phyloP scores from a whole-genome alignment of 2,113 vertebrate genomes.

The Semnornis frantzii region DNA sequence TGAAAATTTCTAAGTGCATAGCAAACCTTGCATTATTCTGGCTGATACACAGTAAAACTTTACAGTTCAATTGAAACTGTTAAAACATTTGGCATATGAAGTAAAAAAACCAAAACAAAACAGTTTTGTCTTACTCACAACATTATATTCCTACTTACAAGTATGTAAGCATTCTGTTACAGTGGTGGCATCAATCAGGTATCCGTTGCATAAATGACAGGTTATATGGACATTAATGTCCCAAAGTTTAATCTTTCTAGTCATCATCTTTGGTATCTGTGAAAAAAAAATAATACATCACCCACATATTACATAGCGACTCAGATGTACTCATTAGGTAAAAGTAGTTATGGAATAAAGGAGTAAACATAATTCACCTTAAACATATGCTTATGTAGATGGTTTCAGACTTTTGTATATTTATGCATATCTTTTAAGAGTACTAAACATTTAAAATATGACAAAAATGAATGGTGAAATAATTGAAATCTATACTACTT shows the following conservation, averaged over 20 bases:
- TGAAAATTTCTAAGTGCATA: neutral
- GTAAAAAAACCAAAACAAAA: neutral
- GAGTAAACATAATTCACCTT: neutral
- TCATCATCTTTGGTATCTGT: constrained; percentile 98
- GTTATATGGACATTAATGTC: constrained; percentile 99
- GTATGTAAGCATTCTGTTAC: constrained; percentile 99
- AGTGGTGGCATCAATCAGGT: constrained; percentile 98
- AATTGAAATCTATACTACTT: neutral
- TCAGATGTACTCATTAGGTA: neutral
- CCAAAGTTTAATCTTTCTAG: constrained; percentile 98
- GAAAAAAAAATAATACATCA: neutral
- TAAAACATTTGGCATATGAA: neutral
- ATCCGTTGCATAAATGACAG: constrained; percentile 96
- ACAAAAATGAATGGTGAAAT: neutral
- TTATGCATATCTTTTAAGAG: neutral
- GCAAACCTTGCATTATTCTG: neutral
- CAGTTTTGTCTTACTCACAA: neutral
- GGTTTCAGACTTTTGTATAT: neutral
- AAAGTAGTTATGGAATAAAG: neutral
- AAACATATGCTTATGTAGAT: neutral
- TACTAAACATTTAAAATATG: neutral
- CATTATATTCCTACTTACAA: constrained; percentile 81
- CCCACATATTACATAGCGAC: neutral
- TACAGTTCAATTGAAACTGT: neutral
- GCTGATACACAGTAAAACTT: neutral